Evolutionary conservation across 2,888 invertebrate species (phyloP), one percentile per base, ranked within the genome.

Genomic region (Nomada fabriciana): DNA sequence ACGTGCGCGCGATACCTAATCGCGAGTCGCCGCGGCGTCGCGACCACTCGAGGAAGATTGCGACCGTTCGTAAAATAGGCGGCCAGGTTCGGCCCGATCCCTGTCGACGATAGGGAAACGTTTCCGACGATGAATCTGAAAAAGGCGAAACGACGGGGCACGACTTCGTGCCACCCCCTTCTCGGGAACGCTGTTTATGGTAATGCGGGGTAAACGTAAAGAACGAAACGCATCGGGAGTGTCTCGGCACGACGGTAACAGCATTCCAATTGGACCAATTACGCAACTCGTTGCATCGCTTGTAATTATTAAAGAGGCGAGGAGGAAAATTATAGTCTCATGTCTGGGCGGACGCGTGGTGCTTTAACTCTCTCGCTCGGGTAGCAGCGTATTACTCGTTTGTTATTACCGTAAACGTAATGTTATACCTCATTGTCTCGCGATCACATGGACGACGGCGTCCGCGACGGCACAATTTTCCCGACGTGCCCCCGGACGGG

Each of bases 231-330:
- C 29, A 20, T 13, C 13, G 15, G 11, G 52, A n/a, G 13, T 15
- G 42, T 18, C 47, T 69, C 20, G 23, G 68, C 20, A 4, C 25
- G 55, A 43, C 43, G 68, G 76, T 83, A 77, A 53, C 47, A 23
- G 43, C 18, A n/a, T 53, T 65, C 55, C 59, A 57, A 74, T 65
- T 52, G 67, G 59, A 76, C 52, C 70, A 74, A 81, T 86, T 86
- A 86, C 69, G 71, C 64, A 84, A 86, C 78, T 59, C 64, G 73
- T 75, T 81, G 77, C 75, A 47, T 76, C 73, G 67, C 71, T 36
- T 61, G 61, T 53, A 86, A 84, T 80, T 82, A 82, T 82, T 53
- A 63, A 82, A 82, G 82, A 81, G 36, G 82, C 82, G 57, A 57
- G 63, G 67, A 68, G 63, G 82, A 53, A 68, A 75, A 82, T 82